These are phyloP conservation scores for Spinus olivaceus DNA, from an alignment of 2,797 vertebrate genomes.

Conservation along the genomic window DNA sequence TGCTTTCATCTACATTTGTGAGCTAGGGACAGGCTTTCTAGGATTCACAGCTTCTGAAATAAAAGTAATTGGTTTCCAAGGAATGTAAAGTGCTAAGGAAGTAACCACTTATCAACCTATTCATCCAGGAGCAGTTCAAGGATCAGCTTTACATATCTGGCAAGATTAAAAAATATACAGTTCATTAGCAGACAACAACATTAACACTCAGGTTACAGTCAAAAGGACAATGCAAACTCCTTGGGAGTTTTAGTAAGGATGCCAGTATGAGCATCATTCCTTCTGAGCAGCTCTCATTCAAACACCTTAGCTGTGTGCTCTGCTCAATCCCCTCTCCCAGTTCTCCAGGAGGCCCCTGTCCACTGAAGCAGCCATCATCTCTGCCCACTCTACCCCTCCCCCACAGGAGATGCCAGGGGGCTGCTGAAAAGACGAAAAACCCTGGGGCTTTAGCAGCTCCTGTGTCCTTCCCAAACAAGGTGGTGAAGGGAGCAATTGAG, in stretches of 20 bases:
- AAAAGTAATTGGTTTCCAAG: constrained; percentile 60
- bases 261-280: neutral
- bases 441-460: accelerated
- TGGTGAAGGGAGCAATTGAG: neutral
- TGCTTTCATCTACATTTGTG: constrained; percentile 33
- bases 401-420: neutral
- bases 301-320: neutral
- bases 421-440: neutral
- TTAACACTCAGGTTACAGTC: neutral
- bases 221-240: neutral
- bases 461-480: neutral
- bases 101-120: constrained; percentile 36
- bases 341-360: neutral
- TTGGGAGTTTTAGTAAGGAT: neutral
- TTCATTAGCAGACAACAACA: neutral
- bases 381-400: neutral
- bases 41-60: constrained; percentile 45
- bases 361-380: neutral
- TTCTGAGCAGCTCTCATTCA: neutral
- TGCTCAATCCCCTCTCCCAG: neutral
- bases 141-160: constrained; percentile 12
- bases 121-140: constrained; percentile 27
- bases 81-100: constrained; percentile 56
- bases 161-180: neutral
- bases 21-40: constrained; percentile 9